phyloP scores from a whole-genome alignment of 2,797 vertebrate genomes.

The Paratrypauchen microcephalus region DNA sequence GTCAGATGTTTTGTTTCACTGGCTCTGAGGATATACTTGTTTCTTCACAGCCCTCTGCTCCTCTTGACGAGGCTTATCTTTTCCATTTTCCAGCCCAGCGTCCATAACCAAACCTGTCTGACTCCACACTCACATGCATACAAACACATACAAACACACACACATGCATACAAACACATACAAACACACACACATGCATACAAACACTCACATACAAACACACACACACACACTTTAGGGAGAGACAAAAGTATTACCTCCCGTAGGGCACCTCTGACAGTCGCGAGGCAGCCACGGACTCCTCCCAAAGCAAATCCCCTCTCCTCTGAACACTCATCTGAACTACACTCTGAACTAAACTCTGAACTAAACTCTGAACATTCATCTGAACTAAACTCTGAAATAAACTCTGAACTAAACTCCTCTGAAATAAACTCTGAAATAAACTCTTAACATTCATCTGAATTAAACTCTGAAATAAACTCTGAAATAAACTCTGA shows the following conservation, averaged over 20 bases:
- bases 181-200: not conserved
- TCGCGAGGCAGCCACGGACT: conserved; percentile 11
- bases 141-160: no score
- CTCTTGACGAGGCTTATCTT: conserved; percentile 6
- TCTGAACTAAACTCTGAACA: no score
- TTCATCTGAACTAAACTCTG: no score
- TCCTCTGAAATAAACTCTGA: no score
- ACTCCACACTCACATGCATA: not conserved
- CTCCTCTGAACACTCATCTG: conserved; percentile 14
- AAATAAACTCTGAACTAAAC: no score
- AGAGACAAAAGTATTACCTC: conserved; percentile 10
- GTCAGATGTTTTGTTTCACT: not conserved
- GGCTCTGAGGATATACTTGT: not conserved
- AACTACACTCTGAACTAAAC: no score
- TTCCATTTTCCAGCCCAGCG: conserved; percentile 1
- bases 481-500: no score
- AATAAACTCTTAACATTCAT: no score
- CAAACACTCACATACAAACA: not conserved
- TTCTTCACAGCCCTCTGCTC: not conserved
- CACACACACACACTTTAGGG: conserved; percentile 3
- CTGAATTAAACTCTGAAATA: no score
- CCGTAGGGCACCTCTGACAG: conserved; percentile 15
- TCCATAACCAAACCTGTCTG: not conserved
- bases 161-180: not conserved
- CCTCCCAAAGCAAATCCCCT: conserved; percentile 21